These are phyloP conservation scores for Ceyx melanurus DNA, from an alignment of 2,113 vertebrate species.

Conservation along the genomic window DNA sequence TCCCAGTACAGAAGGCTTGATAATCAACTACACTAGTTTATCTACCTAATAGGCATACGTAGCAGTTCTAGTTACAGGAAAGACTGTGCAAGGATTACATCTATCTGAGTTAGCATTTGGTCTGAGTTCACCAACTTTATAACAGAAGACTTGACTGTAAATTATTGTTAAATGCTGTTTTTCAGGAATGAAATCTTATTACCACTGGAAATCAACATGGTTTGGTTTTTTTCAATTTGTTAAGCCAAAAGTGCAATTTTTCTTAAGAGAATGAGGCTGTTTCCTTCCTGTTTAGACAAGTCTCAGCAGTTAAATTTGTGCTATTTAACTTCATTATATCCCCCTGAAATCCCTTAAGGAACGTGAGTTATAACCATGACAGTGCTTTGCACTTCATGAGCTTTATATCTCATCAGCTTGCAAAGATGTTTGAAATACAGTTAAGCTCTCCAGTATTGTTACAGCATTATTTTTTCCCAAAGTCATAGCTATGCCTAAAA, in stretches of 20 bases:
- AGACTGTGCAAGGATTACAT: neutral
- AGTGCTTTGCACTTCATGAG: neutral
- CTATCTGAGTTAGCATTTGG: neutral
- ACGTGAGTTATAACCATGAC: neutral
- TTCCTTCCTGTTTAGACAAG: neutral
- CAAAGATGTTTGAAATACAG: neutral
- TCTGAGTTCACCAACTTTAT: neutral
- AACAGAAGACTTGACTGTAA: constrained; percentile 18
- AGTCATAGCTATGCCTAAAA: neutral
- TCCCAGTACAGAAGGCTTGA: neutral
- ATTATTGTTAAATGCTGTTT: neutral
- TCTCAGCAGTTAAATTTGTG: neutral
- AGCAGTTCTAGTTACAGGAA: constrained; percentile 22
- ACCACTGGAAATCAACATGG: neutral
- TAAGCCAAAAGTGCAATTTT: neutral
- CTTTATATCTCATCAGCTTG: neutral
- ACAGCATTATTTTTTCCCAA: neutral
- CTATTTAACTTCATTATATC: constrained; percentile 2
- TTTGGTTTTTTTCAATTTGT: neutral
- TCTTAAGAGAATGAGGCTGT: neutral
- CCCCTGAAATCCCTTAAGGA: neutral
- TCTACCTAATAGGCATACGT: neutral
- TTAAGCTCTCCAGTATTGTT: neutral
- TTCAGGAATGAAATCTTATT: neutral
- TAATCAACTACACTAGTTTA: neutral